These are phyloP conservation scores for Drosophila vallismaia DNA, from an alignment of 2,888 invertebrate species.

Conservation along the genomic window DNA sequence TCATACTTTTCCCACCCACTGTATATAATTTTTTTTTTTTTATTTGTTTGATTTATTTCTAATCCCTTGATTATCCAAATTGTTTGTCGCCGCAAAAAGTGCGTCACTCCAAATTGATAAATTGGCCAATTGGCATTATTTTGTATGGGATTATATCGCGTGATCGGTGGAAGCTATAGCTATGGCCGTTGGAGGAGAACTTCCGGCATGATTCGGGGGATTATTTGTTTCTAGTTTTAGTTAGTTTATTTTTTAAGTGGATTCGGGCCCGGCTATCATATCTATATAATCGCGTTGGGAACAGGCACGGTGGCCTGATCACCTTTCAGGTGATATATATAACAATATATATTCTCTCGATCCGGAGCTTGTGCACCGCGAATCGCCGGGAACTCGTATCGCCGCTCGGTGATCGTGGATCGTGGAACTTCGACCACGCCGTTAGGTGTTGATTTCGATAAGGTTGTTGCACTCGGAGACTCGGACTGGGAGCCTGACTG, in stretches of 20 bases:
- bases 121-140: constrained; percentile 13
- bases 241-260: not conserved
- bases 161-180: constrained; percentile 13
- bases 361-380: not conserved
- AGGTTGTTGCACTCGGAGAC: constrained; percentile 30
- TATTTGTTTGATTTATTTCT: not conserved
- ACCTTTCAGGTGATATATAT: not conserved
- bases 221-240: not conserved
- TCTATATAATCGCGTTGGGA: not conserved
- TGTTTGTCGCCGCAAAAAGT: constrained; percentile 6
- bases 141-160: constrained; percentile 16
- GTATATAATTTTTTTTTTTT: not conserved
- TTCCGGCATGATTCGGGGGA: constrained; percentile 10
- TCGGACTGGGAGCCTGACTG: not conserved
- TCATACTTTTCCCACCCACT: not conserved
- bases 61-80: constrained; percentile 33
- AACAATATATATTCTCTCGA: not conserved
- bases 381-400: not conserved
- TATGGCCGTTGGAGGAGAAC: not conserved
- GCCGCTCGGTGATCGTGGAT: constrained; percentile 3
- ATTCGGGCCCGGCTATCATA: constrained; percentile 1
- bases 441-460: constrained; percentile 25
- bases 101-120: constrained; percentile 36
- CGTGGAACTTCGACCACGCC: constrained; percentile 4
- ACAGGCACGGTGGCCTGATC: constrained; percentile 4